phyloP scores from a whole-genome alignment of 2,888 invertebrate genomes.

The Patella ulyssiponensis region DNA sequence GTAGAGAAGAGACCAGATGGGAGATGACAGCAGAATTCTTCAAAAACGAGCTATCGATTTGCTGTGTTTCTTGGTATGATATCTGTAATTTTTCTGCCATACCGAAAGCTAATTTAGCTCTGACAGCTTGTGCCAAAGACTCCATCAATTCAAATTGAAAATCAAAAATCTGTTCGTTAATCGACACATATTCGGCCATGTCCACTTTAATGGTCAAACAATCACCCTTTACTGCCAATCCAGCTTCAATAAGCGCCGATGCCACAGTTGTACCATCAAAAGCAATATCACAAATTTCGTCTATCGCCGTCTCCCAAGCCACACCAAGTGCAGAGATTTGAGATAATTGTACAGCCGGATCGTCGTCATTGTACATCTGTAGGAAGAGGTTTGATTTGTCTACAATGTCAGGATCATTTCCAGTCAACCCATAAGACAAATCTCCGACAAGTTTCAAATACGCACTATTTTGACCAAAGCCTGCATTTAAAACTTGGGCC shows the following conservation, averaged over 20 bases:
- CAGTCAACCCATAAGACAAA: not conserved
- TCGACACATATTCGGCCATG: not conserved
- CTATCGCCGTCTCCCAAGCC: not conserved
- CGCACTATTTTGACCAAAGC: not conserved
- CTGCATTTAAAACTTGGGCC: not conserved
- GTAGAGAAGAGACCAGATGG: not conserved
- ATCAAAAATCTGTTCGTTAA: not conserved
- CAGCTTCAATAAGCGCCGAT: not conserved
- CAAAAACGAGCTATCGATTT: not conserved
- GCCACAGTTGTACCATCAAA: not conserved
- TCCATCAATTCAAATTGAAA: constrained; percentile 2
- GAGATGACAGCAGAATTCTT: not conserved
- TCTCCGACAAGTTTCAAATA: not conserved
- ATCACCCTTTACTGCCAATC: not conserved
- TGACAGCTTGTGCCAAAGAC: not conserved
- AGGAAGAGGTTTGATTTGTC: not conserved
- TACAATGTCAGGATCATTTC: not conserved
- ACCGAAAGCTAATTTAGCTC: not conserved
- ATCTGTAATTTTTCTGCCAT: not conserved
- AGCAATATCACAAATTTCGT: not conserved
- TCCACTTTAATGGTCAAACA: not conserved
- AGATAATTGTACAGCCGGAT: not conserved
- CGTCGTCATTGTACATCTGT: not conserved
- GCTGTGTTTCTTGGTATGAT: not conserved
- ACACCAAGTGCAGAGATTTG: not conserved